Conservation (phyloP, 1,140 invertebrate species). For the Apis florea region DNA sequence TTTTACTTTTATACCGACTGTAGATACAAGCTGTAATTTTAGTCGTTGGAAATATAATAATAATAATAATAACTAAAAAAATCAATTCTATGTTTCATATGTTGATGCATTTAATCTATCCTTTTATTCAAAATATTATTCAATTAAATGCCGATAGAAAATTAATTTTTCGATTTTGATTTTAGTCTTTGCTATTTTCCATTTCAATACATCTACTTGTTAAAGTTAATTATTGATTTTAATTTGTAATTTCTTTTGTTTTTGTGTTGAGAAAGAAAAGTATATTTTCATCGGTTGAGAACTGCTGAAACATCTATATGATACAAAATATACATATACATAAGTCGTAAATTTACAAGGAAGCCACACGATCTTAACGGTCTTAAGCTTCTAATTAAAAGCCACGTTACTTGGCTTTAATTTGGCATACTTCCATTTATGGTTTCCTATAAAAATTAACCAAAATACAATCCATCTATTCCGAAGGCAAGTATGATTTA, state of each 20-base stretch:
- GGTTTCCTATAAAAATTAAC: constrained; percentile 31
- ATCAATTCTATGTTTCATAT: neutral
- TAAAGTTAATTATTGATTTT: neutral
- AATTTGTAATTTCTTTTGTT: neutral
- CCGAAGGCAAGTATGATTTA: constrained; percentile 6
- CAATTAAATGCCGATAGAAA: neutral
- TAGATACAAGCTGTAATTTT: neutral
- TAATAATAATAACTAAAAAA: neutral
- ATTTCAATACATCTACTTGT: neutral
- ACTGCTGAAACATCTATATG: neutral
- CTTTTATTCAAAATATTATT: neutral
- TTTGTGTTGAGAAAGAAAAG: neutral
- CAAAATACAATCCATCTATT: neutral
- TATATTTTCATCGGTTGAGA: neutral
- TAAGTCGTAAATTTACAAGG: constrained; percentile 45
- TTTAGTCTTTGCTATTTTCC: neutral
- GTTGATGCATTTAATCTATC: neutral
- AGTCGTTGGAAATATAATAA: neutral
- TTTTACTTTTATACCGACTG: constrained; percentile 24
- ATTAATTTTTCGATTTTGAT: neutral
- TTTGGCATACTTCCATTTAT: constrained; percentile 52
- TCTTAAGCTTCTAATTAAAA: constrained; percentile 66
- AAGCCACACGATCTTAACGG: constrained; percentile 56
- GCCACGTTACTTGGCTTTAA: constrained; percentile 56
- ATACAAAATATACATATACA: neutral